Evolutionary conservation across 2,888 invertebrate species (phyloP), one percentile per base, ranked within the genome.

Genomic region (Serripes groenlandicus): DNA sequence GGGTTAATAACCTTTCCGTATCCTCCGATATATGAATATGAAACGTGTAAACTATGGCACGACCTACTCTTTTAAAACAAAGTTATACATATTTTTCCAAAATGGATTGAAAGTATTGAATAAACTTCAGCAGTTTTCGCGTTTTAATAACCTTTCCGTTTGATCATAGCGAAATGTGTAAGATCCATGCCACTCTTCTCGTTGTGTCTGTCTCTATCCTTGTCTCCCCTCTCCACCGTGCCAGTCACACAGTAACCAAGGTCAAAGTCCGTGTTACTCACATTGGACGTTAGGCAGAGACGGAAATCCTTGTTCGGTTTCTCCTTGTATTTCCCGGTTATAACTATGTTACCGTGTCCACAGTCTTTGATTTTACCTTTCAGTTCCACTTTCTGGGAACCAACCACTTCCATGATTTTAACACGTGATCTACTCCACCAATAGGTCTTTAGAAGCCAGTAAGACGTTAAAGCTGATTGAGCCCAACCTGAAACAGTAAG

Each of bases 221-320:
- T 96, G 75, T 92, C 86, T 89, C 97, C 97, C 26, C 97, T 96
- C 94, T 97, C 97, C 92, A 97, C 95, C 18, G 97, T 97, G 18
- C 97, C 97, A 0, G 97, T 97, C 96, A 98, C 97, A 93, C 97
- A 97, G 96, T 97, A 98, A 70, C 97, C 97, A 96, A 97, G 97
- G 95, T 97, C 97, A 96, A 97, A 97, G 95, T 98, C 97, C 71
- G 97, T 97, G 92, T 97, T 96, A 66, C 97, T 97, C 92, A 98
- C 97, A 95, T 97, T 97, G 82, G 97, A 97, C 82, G 97, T 97
- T 93, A 98, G 96, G 95, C 97, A 97, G 94, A 97, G 95, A 71
- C 90, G 87, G 85, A 94, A 94, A 83, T 94, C 93, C 2, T 91
- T 91, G 64, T 78, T 82, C 28, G 84, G 79, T 30, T 72, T 85